phyloP scores from a whole-genome alignment of 2,797 vertebrate species.

The Phrynocephalus vlangalii region DNA sequence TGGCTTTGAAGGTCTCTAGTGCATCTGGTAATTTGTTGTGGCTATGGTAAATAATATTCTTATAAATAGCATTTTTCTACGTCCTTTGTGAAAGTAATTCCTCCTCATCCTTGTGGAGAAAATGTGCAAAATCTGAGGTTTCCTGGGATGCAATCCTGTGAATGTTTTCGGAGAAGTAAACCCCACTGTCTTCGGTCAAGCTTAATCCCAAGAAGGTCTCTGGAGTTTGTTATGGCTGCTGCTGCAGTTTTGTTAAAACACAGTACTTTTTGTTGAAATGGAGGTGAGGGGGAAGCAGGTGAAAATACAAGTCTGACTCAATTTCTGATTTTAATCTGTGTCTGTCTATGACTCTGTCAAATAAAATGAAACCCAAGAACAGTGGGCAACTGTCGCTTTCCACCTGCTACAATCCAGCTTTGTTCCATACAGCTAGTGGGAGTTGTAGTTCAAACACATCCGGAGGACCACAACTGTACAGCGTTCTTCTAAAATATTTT shows the following conservation, averaged over 20 bases:
- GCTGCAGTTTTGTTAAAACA: no score
- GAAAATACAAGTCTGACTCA: not conserved
- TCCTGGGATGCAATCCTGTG: not conserved
- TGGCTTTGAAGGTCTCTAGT: not conserved
- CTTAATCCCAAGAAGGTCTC: not conserved
- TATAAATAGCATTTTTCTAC: not conserved
- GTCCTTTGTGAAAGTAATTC: not conserved
- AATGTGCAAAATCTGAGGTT: not conserved
- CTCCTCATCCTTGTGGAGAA: not conserved
- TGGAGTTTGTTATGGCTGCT: not conserved
- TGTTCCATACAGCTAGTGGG: no score
- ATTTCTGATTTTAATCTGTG: not conserved
- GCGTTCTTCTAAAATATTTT: not conserved
- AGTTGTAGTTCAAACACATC: not conserved
- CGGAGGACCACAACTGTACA: not conserved
- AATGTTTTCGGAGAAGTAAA: not conserved
- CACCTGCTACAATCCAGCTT: no score
- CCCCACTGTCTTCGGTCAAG: not conserved
- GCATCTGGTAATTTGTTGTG: not conserved
- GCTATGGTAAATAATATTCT: not conserved
- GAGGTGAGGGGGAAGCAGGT: not conserved
- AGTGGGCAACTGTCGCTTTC: no score
- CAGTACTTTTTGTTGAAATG: not conserved
- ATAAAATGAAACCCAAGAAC: not conserved
- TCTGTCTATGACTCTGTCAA: not conserved